Base-by-base conservation (phyloP, 1,140 invertebrate genomes). In the Lepidurus couesii region DNA sequence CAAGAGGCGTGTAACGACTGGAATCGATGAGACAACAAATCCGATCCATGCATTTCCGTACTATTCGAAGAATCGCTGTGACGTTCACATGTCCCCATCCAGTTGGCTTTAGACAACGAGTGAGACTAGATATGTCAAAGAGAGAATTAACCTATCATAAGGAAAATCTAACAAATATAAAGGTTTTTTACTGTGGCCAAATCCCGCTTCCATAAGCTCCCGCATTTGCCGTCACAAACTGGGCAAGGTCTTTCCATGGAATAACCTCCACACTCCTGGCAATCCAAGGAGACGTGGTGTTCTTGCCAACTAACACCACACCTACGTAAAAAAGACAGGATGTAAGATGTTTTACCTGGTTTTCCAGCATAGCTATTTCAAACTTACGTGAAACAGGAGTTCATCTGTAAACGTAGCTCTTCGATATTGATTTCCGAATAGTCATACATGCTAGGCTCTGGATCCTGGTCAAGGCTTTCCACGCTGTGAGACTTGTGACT, bases 231-330 rank as follows among this genome's bases (percentile, higher is more conserved):
- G 79, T 92, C 90, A 84, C 93, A 95, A 0, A 90, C 84, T 13
- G 91, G 91, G 82, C 93, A 95, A 5, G 92, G 91, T 81, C 93
- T 86, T 79, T 90, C 86, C 80, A 94, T 85, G 44, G 91, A 90
- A 82, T 93, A 94, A 74, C 92, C 93, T 47, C 92, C 93, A 84
- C 93, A 95, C 84, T 95, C 93, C 44, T 88, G 87, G 85, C 93
- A 95, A 83, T 93, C 92, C 9, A 93, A 84, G 6, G 91, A 92
- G 16, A 93, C 91, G 82, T 94, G 92, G 79, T 92, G 89, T 81
- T 93, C 90, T 81, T 88, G 89, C 93, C 93, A 95, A 81, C 90
- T 92, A 4, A 94, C 92, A 34, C 92, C 92, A 85, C 93, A 95
- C 82, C 90, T 91, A 84, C 34, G 85, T 80, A 45, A 75, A 77